Base-by-base conservation (phyloP, 2,113 vertebrate genomes). In the Caloenas nicobarica region DNA sequence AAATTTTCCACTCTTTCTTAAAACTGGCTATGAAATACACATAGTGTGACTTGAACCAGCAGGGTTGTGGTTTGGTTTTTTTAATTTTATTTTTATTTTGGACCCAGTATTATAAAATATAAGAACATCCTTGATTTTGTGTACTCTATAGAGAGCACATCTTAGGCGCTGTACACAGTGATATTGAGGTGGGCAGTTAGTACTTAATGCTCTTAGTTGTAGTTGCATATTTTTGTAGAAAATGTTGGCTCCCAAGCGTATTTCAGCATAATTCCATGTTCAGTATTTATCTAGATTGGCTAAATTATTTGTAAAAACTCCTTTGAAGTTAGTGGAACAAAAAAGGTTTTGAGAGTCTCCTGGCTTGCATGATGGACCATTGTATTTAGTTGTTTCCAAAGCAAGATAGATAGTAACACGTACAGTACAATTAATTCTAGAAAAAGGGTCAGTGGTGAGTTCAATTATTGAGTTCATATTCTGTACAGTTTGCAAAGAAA, bases 251-350 rank as follows among this genome's bases (percentile, higher is more conserved):
- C 91, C 78, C 57, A 29, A 34, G 58, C 0, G 0, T 94, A 71
- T 95, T 93, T 94, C 61, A 86, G 53, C 50, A 3, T 86, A 94
- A 77, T 89, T 96, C 62, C 85, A 73, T 95, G 66, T 81, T 87
- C 50, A 58, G 16, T 96, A 84, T 95, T 95, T 95, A 79, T 94
- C 44, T 79, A 93, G 73, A 92, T 89, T 91, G 83, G 74, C 88
- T 92, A 87, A 96, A 92, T 94, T 96, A 89, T 94, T 96, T 96
- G 68, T 95, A 94, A 76, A 92, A 96, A 87, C 36, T 92, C 72
- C 48, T 85, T 89, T 84, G 81, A 93, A 96, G 65, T 93, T 95
- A 94, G 93, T 85, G 96, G 96, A 97, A 92, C 95, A 96, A 93
- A 84, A 87, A 34, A 71, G n/a, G 15, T 88, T 92, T 76, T 77